Conservation (phyloP, 53 echinoderm and acorn worm genomes). For the Stichopus horrens region DNA sequence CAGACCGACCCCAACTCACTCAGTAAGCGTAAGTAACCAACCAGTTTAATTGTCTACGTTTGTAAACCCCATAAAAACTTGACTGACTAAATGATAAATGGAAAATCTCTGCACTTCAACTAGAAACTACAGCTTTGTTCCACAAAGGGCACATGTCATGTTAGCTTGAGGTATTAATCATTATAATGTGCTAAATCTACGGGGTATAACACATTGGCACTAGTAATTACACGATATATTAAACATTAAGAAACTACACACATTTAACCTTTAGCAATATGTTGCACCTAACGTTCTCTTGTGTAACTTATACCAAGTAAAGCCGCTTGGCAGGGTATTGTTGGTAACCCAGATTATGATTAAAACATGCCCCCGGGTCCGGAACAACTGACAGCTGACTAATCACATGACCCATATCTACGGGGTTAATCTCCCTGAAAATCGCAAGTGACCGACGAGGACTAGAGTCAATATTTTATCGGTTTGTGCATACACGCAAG, state of each 20-base stretch:
- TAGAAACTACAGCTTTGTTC: too few species aligned
- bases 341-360: constrained; percentile 21
- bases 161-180: background rate
- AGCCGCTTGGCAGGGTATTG: background rate
- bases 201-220: background rate
- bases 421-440: constrained; percentile 29
- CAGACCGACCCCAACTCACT: too few species aligned
- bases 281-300: background rate
- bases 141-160: background rate
- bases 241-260: background rate
- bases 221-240: background rate
- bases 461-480: background rate
- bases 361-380: constrained; percentile 5
- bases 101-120: too few species aligned
- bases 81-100: too few species aligned
- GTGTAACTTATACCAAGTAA: background rate
- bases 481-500: background rate
- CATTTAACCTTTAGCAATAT: background rate
- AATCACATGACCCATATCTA: constrained; percentile 44
- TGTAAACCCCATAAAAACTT: too few species aligned
- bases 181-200: background rate
- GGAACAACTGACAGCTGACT: constrained; percentile 26
- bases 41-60: too few species aligned
- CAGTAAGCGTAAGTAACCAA: too few species aligned
- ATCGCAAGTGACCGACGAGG: constrained; percentile 25